phyloP scores from a whole-genome alignment of 37 sponge, comb jelly and placozoan species.

The Ianthella basta region DNA sequence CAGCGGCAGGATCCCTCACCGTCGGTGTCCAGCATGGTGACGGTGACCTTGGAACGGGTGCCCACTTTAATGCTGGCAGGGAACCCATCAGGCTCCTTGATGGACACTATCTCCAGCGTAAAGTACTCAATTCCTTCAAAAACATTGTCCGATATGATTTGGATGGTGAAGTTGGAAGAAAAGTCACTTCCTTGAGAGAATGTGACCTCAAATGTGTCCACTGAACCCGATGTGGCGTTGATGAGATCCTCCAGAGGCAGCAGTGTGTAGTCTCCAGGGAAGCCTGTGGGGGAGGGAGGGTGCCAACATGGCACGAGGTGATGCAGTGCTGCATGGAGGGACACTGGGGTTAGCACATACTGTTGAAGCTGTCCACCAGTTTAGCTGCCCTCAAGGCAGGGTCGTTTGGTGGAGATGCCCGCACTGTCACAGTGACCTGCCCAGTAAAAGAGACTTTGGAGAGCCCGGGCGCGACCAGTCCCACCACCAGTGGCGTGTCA shows the following conservation, averaged over 20 bases:
- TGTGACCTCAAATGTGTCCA: neutral
- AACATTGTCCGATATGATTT: neutral
- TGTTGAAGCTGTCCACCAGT: too few relatives aligned
- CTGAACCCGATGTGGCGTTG: neutral
- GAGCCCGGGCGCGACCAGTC: neutral
- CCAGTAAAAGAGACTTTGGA: neutral
- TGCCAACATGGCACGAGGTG: neutral
- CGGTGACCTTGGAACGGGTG: too few relatives aligned
- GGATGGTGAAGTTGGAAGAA: neutral
- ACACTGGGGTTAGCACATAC: too few relatives aligned
- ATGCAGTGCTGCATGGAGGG: too few relatives aligned
- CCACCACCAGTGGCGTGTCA: neutral
- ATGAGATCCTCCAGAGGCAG: neutral
- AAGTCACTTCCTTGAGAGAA: neutral
- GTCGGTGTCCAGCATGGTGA: too few relatives aligned
- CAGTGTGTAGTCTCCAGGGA: neutral
- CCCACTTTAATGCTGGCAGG: too few relatives aligned
- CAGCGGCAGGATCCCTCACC: too few relatives aligned
- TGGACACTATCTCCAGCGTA: neutral
- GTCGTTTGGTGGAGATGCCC: neutral
- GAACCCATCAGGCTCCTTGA: neutral
- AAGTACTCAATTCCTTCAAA: conserved; percentile 19
- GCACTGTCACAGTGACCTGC: neutral
- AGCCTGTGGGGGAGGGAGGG: neutral
- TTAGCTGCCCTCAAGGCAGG: neutral